phyloP scores from a whole-genome alignment of 2,113 vertebrate species.

The Stomatorhinus ivindoensis region DNA sequence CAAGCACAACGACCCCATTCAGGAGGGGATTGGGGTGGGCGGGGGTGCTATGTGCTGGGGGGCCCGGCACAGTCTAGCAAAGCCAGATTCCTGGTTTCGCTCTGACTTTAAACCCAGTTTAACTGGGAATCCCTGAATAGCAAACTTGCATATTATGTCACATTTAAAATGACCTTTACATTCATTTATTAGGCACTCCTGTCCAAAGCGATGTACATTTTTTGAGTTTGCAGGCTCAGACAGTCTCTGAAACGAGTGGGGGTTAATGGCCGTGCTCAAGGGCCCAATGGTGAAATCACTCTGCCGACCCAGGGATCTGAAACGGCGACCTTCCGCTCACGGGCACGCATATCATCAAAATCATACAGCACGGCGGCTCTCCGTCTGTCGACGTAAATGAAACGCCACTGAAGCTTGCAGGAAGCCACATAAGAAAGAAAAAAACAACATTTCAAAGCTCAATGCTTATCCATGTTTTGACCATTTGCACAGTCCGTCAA shows the following conservation, averaged over 20 bases:
- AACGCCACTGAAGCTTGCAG: background rate
- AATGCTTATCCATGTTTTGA: background rate
- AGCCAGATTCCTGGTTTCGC: background rate
- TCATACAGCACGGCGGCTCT: background rate
- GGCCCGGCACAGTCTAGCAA: background rate
- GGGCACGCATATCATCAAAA: background rate
- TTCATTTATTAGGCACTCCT: background rate
- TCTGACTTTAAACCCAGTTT: background rate
- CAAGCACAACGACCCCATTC: slow-evolving; percentile 40
- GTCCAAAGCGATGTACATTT: background rate
- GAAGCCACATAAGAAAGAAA: background rate
- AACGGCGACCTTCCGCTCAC: background rate
- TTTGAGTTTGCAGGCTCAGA: background rate
- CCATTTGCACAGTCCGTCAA: background rate
- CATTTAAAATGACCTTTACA: background rate
- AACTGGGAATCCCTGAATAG: background rate
- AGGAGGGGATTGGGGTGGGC: slow-evolving; percentile 24
- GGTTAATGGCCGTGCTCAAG: background rate
- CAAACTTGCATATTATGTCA: background rate
- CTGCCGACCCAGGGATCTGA: background rate
- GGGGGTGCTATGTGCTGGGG: background rate
- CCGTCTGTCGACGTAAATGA: background rate
- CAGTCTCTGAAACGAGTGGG: background rate
- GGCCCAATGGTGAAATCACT: background rate
- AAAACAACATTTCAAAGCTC: background rate